Evolutionary conservation across 92 coral and sea anemone species (phyloP), one percentile per base, ranked within the genome.

Genomic region (Anthopleura xanthogrammica): DNA sequence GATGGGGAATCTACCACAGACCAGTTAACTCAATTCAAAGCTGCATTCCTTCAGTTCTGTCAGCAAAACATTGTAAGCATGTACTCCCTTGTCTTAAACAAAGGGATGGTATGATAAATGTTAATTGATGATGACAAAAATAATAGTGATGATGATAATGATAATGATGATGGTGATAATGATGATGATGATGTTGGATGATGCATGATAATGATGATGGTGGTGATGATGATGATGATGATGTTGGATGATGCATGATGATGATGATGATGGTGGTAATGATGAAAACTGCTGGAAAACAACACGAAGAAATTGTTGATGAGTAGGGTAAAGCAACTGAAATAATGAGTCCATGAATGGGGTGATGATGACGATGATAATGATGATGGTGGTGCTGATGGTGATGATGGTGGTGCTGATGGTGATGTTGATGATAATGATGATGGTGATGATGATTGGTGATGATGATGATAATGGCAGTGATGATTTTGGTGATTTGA

Each of bases 21-120:
- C 83, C 85, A 87, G 42, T 76, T 91, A 52, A 89, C 83, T 11
- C 90, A 82, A 77, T 90, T 96, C 56, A 91, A 92, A 41, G 87
- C 90, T 56, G 99, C 99, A 12, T 96, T 96, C 79, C 85, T 96
- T 48, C 95, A 90, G 83, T 94, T 90, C 79, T 96, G 99, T 56
- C 99, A 96, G 86, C 97, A 95, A 82, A 88, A 92, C 75, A 83
- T 58, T 72, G 99, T 96, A 80, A 88, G 92, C 83, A n/a, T 7
- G 1, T 22, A 40, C n/a, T 19, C 12, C 11, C 60, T n/a, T 76
- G 17, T 3, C 29, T 5, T 62, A 8, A 62, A 62, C 29, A 7
- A 62, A 62, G 70, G 70, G 70, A 20, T 7, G 24, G 10, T 62
- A 54, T 24, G 60, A 19, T 76, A 12, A 50, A 14, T 58, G 13